Base-by-base conservation (phyloP, 2,113 vertebrate genomes). In the Pluvianellus socialis region DNA sequence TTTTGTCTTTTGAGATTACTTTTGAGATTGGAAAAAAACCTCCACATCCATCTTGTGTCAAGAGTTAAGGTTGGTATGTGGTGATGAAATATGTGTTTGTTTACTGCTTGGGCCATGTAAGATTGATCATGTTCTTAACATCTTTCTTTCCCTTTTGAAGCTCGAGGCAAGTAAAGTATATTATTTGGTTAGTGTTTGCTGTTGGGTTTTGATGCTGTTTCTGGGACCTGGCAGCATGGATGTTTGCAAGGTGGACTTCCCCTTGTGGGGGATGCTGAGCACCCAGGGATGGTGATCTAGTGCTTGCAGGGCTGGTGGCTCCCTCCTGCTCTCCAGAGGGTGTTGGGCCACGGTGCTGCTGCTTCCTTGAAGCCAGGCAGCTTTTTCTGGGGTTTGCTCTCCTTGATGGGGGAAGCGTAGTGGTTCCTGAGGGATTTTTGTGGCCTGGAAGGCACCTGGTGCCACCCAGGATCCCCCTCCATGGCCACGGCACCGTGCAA, bases 81-180 rank as follows among this genome's bases (percentile, higher is more conserved):
- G 61, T 95, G 86, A 91, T 97, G 97, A 97, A 97, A 95, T 97
- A 96, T 95, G 93, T 97, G 96, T 96, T 94, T 97, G 94, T 97
- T 97, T 97, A 96, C 95, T 94, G 76, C 89, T 92, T 67, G 50
- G 81, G 59, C 91, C 19, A 4, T 55, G 55, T 94, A 83, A 96
- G 91, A 97, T 96, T 97, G 95, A 97, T 97, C 74, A 58, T 66
- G 73, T 88, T 95, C 93, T 70, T 90, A 93, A 94, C 45, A 45
- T 96, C 87, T 96, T 93, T 95, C 88, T 94, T 89, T 28, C 58
- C 80, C 45, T 96, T 97, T 94, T 67, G 91, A 74, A 77, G 91
- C 96, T 90, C 0, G 38, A 89, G 93, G 91, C 91, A 35, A 96
- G 84, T 35, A 88, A 30, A 85, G 80, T 91, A 16, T 66, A 83